These are phyloP conservation scores for Apantesis nais DNA, from an alignment of 2,888 invertebrate species.

Conservation along the genomic window DNA sequence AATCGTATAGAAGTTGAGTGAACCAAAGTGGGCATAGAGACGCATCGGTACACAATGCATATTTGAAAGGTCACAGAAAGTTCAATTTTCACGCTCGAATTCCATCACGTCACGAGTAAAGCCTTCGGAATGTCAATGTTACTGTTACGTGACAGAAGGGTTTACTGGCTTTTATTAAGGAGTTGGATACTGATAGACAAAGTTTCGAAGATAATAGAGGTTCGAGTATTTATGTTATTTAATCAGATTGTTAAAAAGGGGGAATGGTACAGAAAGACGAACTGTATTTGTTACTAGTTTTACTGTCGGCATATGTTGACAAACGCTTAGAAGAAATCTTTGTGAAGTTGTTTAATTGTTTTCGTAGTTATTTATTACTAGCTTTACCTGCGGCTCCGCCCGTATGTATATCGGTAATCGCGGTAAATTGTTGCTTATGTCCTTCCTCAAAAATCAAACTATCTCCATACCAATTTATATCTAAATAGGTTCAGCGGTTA, in stretches of 20 bases:
- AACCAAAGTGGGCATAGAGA: not conserved
- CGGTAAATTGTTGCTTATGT: no score
- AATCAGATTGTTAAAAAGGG: not conserved
- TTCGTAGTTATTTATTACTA: no score
- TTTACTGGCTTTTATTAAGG: not conserved
- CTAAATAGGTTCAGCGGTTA: no score
- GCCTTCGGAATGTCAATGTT: slow-evolving; percentile 21
- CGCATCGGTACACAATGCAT: not conserved
- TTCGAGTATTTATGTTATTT: not conserved
- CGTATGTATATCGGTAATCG: no score
- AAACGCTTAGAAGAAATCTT: no score
- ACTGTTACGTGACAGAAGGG: slow-evolving; percentile 15
- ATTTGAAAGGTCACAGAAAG: slow-evolving; percentile 19
- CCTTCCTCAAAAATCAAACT: no score
- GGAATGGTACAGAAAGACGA: not conserved
- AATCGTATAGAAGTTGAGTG: not conserved
- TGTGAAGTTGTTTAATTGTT: no score
- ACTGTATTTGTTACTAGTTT: not conserved
- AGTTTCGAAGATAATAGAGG: not conserved
- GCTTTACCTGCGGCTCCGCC: no score
- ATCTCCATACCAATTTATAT: no score
- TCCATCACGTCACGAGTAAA: slow-evolving; percentile 7
- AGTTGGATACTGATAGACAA: not conserved
- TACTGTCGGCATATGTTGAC: no score
- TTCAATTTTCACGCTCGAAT: slow-evolving; percentile 21